Evolutionary conservation across 1,140 invertebrate genomes (phyloP), one percentile per base, ranked within the genome.

Genomic region (Ctenoplectra terminalis): DNA sequence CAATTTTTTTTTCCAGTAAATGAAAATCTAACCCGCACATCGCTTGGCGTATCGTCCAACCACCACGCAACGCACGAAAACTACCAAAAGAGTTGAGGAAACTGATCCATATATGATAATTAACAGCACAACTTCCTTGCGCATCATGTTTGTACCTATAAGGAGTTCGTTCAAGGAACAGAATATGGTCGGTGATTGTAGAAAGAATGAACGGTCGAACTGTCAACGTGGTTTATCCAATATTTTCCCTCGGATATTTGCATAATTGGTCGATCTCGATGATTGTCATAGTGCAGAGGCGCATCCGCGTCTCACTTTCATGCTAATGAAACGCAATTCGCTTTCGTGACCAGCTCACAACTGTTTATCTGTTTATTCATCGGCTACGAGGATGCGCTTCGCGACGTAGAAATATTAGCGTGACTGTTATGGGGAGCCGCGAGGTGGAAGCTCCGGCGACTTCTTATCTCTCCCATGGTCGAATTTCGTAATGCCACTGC

Each of bases 261-360:
- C 76, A 79, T 72, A 72, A 60, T 72, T 72, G 67, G 9, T 40
- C n/a, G 56, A 50, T 54, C 29, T 48, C 34, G 56, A 50, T 50
- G 40, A 60, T 71, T 60, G 70, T 78, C 67, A 71, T 54, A 54
- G 46, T 5, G 56, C 17, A 46, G 29, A 26, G 13, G 29, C 31
- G 46, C 40, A 72, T 50, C 76, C 56, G 66, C n/a, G 60, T 29
- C 76, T 72, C 60, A 50, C 60, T 83, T 83, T 83, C 75, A 79
- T 83, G 50, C 69, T 79, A 83, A 82, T 79, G 75, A 82, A 83
- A 83, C 70, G 52, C 69, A 81, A 63, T 76, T 82, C 80, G 73
- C 82, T 81, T 83, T 83, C 82, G 82, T 80, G 70, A 81, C 70
- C 43, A 80, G 52, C 48, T 26, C 26, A 31, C 54, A 46, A 6